Percentiles rank a stretch among this genome's conserved stretches.
phyloP scores from a whole-genome alignment of 2,113 vertebrate species.

The cattle (Bos taurus) region ARS-UCD2.0 NC_037337.1:3377501-3378000 shows the following conservation, averaged over 20 bases:
- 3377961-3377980: too few relatives aligned
- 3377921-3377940: background rate
- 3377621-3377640: background rate
- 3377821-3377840: background rate
- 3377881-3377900: background rate
- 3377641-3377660: background rate
- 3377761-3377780: background rate
- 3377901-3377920: background rate
- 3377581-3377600: fast-evolving
- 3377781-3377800: background rate
- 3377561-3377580: too few relatives aligned
- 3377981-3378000: background rate
- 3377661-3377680: background rate
- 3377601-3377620: background rate
- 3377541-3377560: background rate
- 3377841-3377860: background rate
- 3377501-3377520: background rate
- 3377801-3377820: background rate
- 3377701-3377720: background rate
- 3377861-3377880: background rate
- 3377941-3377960: background rate
- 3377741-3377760: background rate
- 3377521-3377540: background rate
- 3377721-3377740: background rate
- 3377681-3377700: background rate